Conservation (phyloP, 2,113 vertebrate genomes). For the Podilymbus podiceps region DNA sequence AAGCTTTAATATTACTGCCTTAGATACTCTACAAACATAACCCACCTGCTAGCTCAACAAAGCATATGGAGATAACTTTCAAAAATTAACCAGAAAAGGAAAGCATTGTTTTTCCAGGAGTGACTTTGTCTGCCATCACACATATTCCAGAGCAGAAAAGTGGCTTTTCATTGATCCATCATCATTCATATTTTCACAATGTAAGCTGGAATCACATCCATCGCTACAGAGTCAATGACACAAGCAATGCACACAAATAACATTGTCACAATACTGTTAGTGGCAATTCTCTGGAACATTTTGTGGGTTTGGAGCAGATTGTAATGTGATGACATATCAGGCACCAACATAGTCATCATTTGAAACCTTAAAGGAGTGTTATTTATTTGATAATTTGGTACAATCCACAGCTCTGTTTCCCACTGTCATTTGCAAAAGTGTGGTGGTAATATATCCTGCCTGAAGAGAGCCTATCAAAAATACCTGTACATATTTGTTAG, state of each 20-base stretch:
- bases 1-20: background rate
- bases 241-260: too few relatives aligned
- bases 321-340: background rate
- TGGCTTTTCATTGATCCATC: background rate
- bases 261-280: background rate
- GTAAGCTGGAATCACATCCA: background rate
- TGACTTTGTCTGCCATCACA: background rate
- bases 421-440: background rate
- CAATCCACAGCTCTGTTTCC: background rate
- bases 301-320: background rate
- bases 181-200: background rate
- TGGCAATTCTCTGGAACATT: background rate
- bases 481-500: background rate
- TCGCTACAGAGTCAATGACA: fast-evolving
- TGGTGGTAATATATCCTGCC: background rate
- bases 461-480: background rate
- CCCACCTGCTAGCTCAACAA: background rate
- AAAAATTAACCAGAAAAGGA: background rate
- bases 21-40: background rate
- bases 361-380: background rate
- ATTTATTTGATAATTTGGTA: background rate
- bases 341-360: background rate
- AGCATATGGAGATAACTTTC: background rate
- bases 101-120: background rate
- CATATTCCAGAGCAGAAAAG: background rate